Evolutionary conservation across 2,113 vertebrate species (phyloP).

Genomic region (Oncorhynchus clarkii): DNA sequence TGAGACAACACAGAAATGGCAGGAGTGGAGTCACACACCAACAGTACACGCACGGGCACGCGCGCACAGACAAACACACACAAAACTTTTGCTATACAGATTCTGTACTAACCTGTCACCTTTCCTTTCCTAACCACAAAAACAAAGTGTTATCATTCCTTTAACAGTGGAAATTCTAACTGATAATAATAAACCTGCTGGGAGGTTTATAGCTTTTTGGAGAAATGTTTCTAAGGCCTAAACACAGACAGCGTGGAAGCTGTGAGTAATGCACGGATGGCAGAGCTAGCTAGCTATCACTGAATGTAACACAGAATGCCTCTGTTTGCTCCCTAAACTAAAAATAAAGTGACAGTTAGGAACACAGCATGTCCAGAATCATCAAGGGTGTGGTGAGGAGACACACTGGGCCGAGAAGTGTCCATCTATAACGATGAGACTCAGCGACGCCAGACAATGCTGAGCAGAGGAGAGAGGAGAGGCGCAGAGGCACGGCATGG

Average conservation of each 20-base stretch:
- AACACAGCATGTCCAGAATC: constrained; percentile 25
- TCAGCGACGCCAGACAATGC: background rate
- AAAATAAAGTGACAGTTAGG: constrained; percentile 32
- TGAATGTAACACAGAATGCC: background rate
- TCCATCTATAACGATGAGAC: background rate
- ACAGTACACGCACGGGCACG: background rate
- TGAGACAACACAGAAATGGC: constrained; percentile 36
- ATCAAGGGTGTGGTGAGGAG: constrained; percentile 15
- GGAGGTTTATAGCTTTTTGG: constrained; percentile 19
- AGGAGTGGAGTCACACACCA: background rate
- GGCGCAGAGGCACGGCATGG: background rate
- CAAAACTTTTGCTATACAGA: constrained; percentile 4
- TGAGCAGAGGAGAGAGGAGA: background rate
- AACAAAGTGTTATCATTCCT: background rate
- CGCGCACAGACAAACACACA: background rate
- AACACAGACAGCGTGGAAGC: background rate
- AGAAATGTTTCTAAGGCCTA: background rate
- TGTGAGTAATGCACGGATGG: no score
- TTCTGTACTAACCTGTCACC: background rate
- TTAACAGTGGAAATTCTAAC: constrained; percentile 35
- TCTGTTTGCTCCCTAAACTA: constrained; percentile 33
- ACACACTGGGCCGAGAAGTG: background rate
- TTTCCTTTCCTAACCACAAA: background rate
- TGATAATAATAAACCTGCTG: constrained; percentile 68
- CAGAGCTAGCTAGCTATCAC: background rate